Percentiles rank a stretch among this genome's conserved stretches.
Conservation (phyloP, 2,113 vertebrate species). For the Coracopsis vasa region DNA sequence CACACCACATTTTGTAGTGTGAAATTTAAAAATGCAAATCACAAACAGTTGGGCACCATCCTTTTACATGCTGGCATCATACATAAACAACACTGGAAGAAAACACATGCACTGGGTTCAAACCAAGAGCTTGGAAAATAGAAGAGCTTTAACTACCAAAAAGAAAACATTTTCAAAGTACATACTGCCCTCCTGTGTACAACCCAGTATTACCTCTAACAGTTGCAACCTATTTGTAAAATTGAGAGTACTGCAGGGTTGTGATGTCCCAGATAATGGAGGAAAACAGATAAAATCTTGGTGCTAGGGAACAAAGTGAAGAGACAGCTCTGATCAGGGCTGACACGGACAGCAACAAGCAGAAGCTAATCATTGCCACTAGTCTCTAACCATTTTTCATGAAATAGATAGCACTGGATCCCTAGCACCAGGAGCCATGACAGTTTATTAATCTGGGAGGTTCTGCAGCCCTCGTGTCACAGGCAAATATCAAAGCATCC, state of each 20-base stretch:
- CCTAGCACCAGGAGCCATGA: not conserved
- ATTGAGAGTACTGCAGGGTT: rapidly evolving
- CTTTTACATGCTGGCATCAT: not conserved
- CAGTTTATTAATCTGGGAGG: not conserved
- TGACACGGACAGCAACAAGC: rapidly evolving
- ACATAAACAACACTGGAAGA: not conserved
- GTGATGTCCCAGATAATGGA: not conserved
- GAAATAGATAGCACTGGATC: not conserved
- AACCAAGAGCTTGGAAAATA: not conserved
- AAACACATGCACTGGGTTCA: not conserved
- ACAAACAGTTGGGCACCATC: not conserved
- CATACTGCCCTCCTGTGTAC: slow-evolving; percentile 69
- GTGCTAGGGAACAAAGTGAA: not conserved
- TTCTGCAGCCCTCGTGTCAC: not conserved
- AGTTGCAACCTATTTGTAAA: not conserved
- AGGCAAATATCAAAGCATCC: not conserved
- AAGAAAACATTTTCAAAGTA: not conserved
- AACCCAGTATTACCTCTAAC: not conserved
- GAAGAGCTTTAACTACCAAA: not conserved
- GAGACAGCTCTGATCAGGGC: not conserved
- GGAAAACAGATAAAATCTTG: not conserved
- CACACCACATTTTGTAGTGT: not conserved
- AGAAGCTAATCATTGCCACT: not conserved
- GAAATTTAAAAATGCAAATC: not conserved
- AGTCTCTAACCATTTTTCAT: not conserved